Evolutionary conservation across 2,797 vertebrate genomes (phyloP).

Genomic region (Clarias fuscus): DNA sequence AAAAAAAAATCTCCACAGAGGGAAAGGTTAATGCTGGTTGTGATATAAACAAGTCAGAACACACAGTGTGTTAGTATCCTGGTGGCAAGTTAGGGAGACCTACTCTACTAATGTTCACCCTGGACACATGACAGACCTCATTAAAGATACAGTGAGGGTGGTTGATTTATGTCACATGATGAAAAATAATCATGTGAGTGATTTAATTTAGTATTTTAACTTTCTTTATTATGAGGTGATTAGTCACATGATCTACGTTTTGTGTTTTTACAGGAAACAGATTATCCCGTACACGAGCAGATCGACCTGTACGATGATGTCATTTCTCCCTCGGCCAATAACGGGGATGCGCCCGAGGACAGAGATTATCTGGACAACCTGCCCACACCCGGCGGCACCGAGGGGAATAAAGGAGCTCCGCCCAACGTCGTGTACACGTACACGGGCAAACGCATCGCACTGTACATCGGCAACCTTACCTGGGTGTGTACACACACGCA

Average conservation of each 20-base stretch:
- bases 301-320: constrained; percentile 98
- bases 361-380: constrained; percentile 94
- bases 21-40: no score
- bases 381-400: constrained; percentile 85
- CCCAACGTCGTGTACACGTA: constrained; percentile 94
- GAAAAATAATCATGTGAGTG: no score
- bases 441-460: constrained; percentile 94
- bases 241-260: not conserved
- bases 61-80: no score
- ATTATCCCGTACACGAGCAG: constrained; percentile 95
- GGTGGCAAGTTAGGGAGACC: no score
- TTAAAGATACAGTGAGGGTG: no score
- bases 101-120: no score
- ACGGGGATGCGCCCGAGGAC: constrained; percentile 97
- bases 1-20: no score
- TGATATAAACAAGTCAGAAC: no score
- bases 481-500: constrained; percentile 76
- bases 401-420: constrained; percentile 89
- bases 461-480: constrained; percentile 98
- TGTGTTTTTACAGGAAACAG: constrained; percentile 80
- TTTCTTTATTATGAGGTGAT: no score
- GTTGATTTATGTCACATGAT: no score
- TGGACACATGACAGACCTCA: no score
- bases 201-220: no score
- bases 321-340: constrained; percentile 97